Conservation (phyloP, 2,888 invertebrate genomes). For the Leptogaster cylindrica region DNA sequence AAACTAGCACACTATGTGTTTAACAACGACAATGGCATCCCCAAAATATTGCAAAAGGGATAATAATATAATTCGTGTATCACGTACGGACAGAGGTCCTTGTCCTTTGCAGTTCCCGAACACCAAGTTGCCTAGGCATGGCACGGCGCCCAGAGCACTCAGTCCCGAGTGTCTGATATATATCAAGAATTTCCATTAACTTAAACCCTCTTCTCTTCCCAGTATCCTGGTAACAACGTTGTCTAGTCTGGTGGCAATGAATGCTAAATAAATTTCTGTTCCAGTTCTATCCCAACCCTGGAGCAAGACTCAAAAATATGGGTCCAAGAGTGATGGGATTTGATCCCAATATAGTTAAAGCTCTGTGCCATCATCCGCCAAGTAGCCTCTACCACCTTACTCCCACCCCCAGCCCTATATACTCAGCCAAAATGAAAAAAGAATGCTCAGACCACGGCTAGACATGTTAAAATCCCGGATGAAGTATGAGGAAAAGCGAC, state of each 20-base stretch:
- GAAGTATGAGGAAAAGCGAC: constrained; percentile 29
- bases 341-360: not conserved
- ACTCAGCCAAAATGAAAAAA: constrained; percentile 28
- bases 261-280: constrained; percentile 44
- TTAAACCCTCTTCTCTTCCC: constrained; percentile 10
- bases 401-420: too few relatives aligned
- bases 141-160: constrained; percentile 30
- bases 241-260: constrained; percentile 44
- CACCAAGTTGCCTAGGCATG: constrained; percentile 25
- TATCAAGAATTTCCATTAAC: constrained; percentile 28
- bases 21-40: constrained; percentile 14
- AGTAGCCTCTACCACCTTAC: too few relatives aligned
- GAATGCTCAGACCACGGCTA: constrained; percentile 43
- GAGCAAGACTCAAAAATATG: constrained; percentile 44
- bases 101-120: constrained; percentile 33
- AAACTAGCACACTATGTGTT: constrained; percentile 25
- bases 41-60: constrained; percentile 30
- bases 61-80: constrained; percentile 31
- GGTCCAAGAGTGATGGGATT: constrained; percentile 42
- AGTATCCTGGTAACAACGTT: constrained; percentile 24
- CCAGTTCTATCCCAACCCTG: constrained; percentile 46
- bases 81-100: constrained; percentile 28
- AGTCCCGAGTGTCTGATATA: constrained; percentile 14
- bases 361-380: constrained; percentile 7
- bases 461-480: constrained; percentile 41